Evolutionary conservation across 2,888 invertebrate genomes (phyloP), one percentile per base, ranked within the genome.

Genomic region (Laothoe populi): DNA sequence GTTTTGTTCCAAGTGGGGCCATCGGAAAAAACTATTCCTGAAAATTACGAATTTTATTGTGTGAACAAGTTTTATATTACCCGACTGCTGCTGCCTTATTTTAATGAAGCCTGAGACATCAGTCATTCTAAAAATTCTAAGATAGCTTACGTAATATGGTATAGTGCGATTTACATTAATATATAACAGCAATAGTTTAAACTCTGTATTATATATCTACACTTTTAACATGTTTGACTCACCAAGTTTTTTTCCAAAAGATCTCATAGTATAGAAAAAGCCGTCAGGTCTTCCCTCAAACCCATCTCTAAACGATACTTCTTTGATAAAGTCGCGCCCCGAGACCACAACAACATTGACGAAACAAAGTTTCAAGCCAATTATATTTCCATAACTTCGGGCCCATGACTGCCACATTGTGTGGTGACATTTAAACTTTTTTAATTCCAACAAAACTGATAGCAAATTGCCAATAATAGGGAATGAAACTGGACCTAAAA

Each of bases 251-350:
- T 95, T 94, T 4, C 95, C 95, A 70, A 95, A 95, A 0, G 96
- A 94, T 63, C 96, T 91, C 71, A 95, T 85, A 53, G 94, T 89
- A 72, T 95, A 96, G 78, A 96, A 95, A 74, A 95, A 96, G 10
- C 96, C 96, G 76, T 95, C 94, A 0, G 96, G 96, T 66, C 96
- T 92, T 0, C 96, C 96, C 68, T 95, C 95, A 67, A 96, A 96
- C 40, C 95, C 95, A 35, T 95, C 95, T 49, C 93, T 90, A 0
- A 91, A 86, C 1, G 95, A 90, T 4, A 95, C 94, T 73, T 96
- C 95, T 68, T 93, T 95, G 13, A 96, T 94, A 10, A 94, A 88
- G 31, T 95, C 93, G 60, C 93, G 90, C 0, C 95, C 95, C 2
- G 94, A 94, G 10, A 96, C 94, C 0, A 95, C 83, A 0, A 96